A percentile compares a stretch with the other conserved stretches of the same genome.
phyloP scores from a whole-genome alignment of 2,797 vertebrate species.

The Sylvia borin region DNA sequence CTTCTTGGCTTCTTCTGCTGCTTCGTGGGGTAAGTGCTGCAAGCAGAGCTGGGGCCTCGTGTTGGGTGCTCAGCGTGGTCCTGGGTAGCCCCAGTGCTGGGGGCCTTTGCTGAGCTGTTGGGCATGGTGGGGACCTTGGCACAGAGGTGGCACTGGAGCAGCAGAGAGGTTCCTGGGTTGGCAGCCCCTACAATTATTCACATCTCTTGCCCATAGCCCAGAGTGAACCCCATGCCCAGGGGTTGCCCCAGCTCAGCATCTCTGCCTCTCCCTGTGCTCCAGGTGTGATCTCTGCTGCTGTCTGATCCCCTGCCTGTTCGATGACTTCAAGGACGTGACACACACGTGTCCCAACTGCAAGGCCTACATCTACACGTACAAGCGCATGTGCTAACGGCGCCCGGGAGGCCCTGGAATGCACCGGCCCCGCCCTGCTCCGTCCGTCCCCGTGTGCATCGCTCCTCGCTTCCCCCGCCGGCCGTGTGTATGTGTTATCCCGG shows the following conservation, averaged over 20 bases:
- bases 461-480: constrained; percentile 39
- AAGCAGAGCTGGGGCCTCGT: fast-evolving
- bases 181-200: no score
- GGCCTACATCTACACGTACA: constrained; percentile 99
- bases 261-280: neutral
- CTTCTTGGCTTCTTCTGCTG: constrained; percentile 98
- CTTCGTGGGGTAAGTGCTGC: constrained; percentile 89
- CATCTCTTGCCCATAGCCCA: no score
- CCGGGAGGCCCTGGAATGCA: neutral
- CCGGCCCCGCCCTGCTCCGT: neutral
- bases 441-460: neutral
- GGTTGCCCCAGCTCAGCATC: no score
- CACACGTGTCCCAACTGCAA: constrained; percentile 98
- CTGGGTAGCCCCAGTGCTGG: neutral
- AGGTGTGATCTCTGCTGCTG: constrained; percentile 98
- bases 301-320: constrained; percentile 95
- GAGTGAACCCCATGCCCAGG: no score
- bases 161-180: neutral
- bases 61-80: fast-evolving
- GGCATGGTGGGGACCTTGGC: fast-evolving
- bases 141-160: neutral
- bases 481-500: neutral
- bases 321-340: constrained; percentile 98
- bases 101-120: neutral
- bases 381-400: constrained; percentile 93